A percentile compares a stretch with the other conserved stretches of the same genome.
phyloP scores from a whole-genome alignment of 2,113 vertebrate genomes.

The Pavo muticus region DNA sequence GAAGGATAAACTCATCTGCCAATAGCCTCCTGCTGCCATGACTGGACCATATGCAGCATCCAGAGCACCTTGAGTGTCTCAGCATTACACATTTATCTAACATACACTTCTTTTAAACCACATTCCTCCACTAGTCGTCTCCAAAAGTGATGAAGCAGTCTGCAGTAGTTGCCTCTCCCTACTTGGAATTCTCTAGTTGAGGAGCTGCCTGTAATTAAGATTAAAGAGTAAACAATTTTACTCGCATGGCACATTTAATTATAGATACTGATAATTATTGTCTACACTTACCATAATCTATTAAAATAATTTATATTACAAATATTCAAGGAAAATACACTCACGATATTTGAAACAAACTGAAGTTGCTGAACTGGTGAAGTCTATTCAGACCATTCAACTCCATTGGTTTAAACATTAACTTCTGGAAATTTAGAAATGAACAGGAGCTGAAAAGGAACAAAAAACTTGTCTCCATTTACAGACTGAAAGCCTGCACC shows the following conservation, averaged over 20 bases:
- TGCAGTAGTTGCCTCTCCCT: slow-evolving; percentile 37
- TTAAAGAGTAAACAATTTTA: slow-evolving; percentile 60
- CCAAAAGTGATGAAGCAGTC: slow-evolving; percentile 1
- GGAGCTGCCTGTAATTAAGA: slow-evolving; percentile 61
- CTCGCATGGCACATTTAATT: slow-evolving; percentile 52
- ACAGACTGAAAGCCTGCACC: background rate
- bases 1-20: background rate
- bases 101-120: background rate
- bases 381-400: background rate
- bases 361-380: background rate
- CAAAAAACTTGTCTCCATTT: background rate
- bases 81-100: background rate
- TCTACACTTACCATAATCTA: slow-evolving; percentile 29
- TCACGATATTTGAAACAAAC: slow-evolving; percentile 9
- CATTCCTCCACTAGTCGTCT: background rate
- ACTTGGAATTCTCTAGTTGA: slow-evolving; percentile 45
- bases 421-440: background rate
- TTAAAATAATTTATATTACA: slow-evolving; percentile 53
- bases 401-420: background rate
- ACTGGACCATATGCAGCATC: background rate
- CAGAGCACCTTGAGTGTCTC: background rate
- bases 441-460: background rate
- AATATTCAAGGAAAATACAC: slow-evolving; percentile 30
- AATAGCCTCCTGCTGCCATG: background rate
- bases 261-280: slow-evolving; percentile 52